Evolutionary conservation across 2,113 vertebrate species (phyloP).

Genomic region (Entelurus aequoreus): DNA sequence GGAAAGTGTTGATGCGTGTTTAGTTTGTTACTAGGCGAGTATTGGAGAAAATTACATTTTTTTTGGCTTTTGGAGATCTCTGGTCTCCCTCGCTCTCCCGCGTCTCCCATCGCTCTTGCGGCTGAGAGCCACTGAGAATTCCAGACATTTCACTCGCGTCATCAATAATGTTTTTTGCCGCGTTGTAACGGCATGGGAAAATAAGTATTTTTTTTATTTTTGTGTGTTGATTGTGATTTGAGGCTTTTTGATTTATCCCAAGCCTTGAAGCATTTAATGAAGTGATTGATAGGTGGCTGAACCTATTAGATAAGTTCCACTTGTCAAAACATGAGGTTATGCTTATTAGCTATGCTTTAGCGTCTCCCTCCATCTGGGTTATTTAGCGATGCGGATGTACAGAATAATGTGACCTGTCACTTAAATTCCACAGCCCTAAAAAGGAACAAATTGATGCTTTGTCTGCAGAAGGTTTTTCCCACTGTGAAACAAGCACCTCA

Average conservation of each 20-base stretch:
- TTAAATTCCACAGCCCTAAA: not conserved
- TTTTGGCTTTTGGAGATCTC: conserved; percentile 43
- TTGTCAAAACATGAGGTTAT: not conserved
- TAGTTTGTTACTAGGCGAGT: conserved; percentile 66
- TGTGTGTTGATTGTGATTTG: not conserved
- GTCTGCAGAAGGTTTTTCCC: not conserved
- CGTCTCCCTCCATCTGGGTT: not conserved
- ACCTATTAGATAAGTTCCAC: not conserved
- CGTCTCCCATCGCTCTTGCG: conserved; percentile 34
- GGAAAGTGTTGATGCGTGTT: conserved; percentile 63
- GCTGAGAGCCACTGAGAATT: not conserved
- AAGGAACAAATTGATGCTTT: not conserved
- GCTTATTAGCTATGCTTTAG: not conserved
- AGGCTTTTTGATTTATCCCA: not conserved
- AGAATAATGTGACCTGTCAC: no score
- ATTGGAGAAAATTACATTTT: conserved; percentile 59
- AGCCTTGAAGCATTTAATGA: not conserved
- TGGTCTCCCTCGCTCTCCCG: conserved; percentile 25
- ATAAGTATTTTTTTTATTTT: not conserved
- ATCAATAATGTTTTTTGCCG: conserved; percentile 2
- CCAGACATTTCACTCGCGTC: conserved; percentile 6
- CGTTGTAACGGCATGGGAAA: conserved; percentile 10
- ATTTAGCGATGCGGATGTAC: no score
- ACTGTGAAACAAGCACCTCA: not conserved
- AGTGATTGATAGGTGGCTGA: not conserved